Conservation (phyloP, 2,797 vertebrate species). For the Muscicapa comitata region DNA sequence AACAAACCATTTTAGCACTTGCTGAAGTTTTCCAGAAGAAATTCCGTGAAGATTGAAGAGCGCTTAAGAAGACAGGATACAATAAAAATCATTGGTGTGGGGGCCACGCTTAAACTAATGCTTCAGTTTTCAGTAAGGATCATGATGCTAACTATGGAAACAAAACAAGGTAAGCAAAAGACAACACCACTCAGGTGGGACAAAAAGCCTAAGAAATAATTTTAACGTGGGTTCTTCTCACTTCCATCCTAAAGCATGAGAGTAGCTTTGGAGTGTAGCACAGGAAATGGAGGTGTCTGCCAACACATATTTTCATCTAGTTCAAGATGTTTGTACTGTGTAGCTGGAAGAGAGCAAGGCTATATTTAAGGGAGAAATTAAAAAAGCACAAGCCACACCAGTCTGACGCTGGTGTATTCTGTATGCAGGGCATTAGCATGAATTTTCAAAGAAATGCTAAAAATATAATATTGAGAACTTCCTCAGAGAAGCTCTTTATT, state of each 20-base stretch:
- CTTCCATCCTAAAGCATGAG: not conserved
- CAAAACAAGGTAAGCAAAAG: not conserved
- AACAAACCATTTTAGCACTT: not conserved
- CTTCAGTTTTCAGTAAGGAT: not conserved
- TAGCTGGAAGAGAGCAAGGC: not conserved
- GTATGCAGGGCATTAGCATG: not conserved
- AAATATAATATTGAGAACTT: not conserved
- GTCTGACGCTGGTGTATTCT: not conserved
- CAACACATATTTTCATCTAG: fast-evolving
- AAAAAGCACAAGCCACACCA: not conserved
- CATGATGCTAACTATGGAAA: not conserved
- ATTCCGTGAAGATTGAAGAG: not conserved
- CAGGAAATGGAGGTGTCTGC: not conserved
- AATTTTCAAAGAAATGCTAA: not conserved
- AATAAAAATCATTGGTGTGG: not conserved
- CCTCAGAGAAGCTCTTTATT: not conserved
- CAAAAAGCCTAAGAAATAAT: not conserved
- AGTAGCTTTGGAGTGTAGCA: not conserved
- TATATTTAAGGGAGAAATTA: not conserved
- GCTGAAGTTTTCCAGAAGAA: not conserved
- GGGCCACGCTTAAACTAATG: not conserved
- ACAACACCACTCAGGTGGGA: not conserved
- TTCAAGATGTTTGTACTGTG: not conserved
- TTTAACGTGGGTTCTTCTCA: not conserved
- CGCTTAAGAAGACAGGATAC: fast-evolving